phyloP scores from a whole-genome alignment of 1,140 invertebrate species.

The Drosophila asahinai region DNA sequence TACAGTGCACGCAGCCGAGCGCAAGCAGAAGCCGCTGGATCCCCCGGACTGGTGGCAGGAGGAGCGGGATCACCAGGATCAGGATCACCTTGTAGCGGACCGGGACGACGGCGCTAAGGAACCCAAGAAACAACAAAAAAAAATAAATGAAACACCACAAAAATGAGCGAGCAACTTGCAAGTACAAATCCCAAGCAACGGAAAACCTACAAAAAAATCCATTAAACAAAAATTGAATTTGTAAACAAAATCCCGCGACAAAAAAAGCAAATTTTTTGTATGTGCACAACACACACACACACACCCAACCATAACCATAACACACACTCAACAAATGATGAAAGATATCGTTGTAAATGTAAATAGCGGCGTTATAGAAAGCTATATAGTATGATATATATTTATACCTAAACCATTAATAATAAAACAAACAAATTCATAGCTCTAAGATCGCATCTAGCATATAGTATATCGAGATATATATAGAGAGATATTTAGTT shows the following conservation, averaged over 20 bases:
- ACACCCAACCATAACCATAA: not conserved
- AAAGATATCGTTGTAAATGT: constrained; percentile 17
- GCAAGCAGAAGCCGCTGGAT: not conserved
- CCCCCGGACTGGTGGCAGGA: not conserved
- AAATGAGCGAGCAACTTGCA: constrained; percentile 48
- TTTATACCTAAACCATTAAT: constrained; percentile 26
- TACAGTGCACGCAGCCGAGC: constrained; percentile 49
- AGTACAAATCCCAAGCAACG: constrained; percentile 59
- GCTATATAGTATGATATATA: constrained; percentile 25
- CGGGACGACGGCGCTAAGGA: constrained; percentile 24
- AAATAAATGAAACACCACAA: not conserved
- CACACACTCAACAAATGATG: not conserved
- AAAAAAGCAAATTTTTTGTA: constrained; percentile 10
- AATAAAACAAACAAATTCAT: constrained; percentile 40
- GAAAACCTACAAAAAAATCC: constrained; percentile 19
- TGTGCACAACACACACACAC: constrained; percentile 24
- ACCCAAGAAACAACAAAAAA: not conserved
- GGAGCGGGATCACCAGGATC: not conserved
- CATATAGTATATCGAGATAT: constrained; percentile 15
- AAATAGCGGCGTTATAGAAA: constrained; percentile 27
- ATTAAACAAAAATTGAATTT: not conserved
- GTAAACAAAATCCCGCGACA: not conserved
- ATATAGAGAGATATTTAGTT: not conserved
- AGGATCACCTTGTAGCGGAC: not conserved
- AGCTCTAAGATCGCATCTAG: constrained; percentile 20